Conservation (phyloP, 2,888 invertebrate genomes). For the Pelosia muscerda region DNA sequence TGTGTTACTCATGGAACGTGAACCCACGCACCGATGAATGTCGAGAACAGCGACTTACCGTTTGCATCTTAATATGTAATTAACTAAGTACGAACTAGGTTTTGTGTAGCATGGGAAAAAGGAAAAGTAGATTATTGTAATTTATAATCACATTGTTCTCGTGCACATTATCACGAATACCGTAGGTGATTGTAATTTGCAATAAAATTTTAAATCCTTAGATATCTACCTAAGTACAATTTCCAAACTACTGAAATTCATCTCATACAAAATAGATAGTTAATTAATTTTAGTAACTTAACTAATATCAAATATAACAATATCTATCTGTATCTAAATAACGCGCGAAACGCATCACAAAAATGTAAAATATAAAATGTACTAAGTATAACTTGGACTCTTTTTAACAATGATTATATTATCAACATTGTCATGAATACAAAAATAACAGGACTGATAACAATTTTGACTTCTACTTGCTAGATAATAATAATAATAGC, state of each 20-base stretch:
- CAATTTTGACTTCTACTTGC: slow-evolving; percentile 1
- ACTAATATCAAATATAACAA: neutral
- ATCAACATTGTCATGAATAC: neutral
- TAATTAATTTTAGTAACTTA: neutral
- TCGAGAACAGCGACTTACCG: slow-evolving; percentile 27
- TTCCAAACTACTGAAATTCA: too few species aligned
- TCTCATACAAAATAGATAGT: too few species aligned
- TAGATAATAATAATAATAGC: slow-evolving; percentile 21
- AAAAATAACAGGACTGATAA: neutral
- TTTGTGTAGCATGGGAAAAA: slow-evolving; percentile 34
- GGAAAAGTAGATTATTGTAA: slow-evolving; percentile 24
- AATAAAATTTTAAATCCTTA: neutral
- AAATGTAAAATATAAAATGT: neutral
- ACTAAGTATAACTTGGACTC: neutral
- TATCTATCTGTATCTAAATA: neutral
- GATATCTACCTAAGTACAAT: too few species aligned
- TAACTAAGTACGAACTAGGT: slow-evolving; percentile 29
- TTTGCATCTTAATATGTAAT: slow-evolving; percentile 45
- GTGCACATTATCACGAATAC: neutral
- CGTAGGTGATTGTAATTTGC: neutral
- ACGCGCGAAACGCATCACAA: neutral
- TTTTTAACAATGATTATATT: neutral
- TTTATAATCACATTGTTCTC: slow-evolving; percentile 23
- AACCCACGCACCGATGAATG: slow-evolving; percentile 30
- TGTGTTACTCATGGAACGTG: slow-evolving; percentile 19